Percentiles rank a stretch among this genome's conserved stretches.
phyloP scores from a whole-genome alignment of 53 echinoderm and acorn worm genomes.

The Mesocentrotus franciscanus region DNA sequence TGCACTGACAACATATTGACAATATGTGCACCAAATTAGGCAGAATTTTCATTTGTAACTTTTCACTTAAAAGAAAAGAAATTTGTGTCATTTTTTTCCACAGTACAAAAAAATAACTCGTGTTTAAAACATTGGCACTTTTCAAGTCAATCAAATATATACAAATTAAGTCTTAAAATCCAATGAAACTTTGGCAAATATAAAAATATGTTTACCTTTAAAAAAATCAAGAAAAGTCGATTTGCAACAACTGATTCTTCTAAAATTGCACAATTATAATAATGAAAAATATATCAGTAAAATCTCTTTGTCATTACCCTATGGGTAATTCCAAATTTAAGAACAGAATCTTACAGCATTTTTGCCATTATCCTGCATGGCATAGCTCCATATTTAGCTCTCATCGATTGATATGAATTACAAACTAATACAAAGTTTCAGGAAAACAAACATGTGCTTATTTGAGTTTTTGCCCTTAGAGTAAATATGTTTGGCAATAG shows the following conservation, averaged over 20 bases:
- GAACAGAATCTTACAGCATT: not conserved
- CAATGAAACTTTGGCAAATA: conserved; percentile 60
- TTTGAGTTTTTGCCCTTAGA: no score
- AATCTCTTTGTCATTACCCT: not conserved
- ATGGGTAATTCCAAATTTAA: no score
- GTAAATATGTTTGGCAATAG: no score
- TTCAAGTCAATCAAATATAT: conserved; percentile 54
- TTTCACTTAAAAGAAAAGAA: not conserved
- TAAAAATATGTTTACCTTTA: conserved; percentile 37
- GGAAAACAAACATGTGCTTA: no score
- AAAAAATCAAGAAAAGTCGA: conserved; percentile 1
- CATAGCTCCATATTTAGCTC: no score
- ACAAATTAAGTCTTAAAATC: conserved; percentile 42
- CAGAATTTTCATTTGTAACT: not conserved
- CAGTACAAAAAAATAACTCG: conserved; percentile 43
- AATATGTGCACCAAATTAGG: not conserved
- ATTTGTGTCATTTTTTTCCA: not conserved
- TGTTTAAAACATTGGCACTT: conserved; percentile 63
- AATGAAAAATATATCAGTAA: not conserved
- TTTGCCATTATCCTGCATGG: not conserved
- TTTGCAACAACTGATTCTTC: conserved; percentile 29
- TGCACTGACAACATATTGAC: not conserved
- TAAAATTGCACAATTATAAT: conserved; percentile 28
- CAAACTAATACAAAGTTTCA: no score
- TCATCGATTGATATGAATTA: no score